phyloP scores from a whole-genome alignment of 2,113 vertebrate species.

The Rhipidura dahli region DNA sequence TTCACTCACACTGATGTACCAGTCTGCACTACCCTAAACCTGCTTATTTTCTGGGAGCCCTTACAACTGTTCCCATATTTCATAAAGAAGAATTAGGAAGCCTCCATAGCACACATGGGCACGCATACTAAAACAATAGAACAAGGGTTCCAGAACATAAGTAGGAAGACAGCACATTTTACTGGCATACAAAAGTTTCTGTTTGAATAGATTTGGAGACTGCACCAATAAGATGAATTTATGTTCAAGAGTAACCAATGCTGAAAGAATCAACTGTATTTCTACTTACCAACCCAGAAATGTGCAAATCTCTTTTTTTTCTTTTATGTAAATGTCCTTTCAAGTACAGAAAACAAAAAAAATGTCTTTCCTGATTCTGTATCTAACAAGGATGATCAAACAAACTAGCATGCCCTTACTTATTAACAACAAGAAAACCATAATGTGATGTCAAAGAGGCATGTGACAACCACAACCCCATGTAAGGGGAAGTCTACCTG shows the following conservation, averaged over 20 bases:
- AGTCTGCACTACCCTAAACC: not conserved
- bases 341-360: not conserved
- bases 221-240: not conserved
- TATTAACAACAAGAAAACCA: not conserved
- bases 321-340: not conserved
- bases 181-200: not conserved
- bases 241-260: not conserved
- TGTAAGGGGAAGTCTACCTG: not conserved
- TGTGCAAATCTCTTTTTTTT: not conserved
- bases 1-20: not conserved
- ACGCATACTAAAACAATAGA: not conserved
- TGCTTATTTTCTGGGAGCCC: not conserved
- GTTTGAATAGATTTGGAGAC: not conserved
- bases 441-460: not conserved
- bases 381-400: not conserved
- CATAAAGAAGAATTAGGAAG: not conserved
- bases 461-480: not conserved
- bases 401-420: not conserved
- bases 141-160: not conserved
- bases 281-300: not conserved
- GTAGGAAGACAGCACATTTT: not conserved
- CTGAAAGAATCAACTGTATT: not conserved
- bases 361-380: not conserved
- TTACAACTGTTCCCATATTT: not conserved
- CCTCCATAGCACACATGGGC: not conserved